phyloP scores from a whole-genome alignment of 2,888 invertebrate species.

The Aphodius granarius region DNA sequence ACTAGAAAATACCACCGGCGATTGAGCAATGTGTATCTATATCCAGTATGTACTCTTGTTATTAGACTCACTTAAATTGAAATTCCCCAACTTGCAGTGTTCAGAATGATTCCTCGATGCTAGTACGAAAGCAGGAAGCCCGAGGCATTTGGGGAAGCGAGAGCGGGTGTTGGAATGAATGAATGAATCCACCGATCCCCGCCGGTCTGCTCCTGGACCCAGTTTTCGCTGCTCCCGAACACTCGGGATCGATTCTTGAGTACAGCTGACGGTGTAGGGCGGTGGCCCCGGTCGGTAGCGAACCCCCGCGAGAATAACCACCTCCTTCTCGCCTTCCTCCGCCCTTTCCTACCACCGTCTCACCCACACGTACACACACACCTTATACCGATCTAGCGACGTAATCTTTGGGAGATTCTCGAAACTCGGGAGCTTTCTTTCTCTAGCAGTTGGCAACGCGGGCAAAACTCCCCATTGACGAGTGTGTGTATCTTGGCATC shows the following conservation, averaged over 20 bases:
- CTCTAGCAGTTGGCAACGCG: neutral
- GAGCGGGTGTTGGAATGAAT: neutral
- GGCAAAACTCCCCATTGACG: neutral
- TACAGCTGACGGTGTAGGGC: constrained; percentile 52
- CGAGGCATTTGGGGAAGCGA: constrained; percentile 1
- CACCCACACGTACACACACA: neutral
- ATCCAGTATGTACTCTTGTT: no score
- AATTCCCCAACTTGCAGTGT: no score
- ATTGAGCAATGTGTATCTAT: no score
- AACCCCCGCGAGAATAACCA: neutral
- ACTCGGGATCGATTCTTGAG: constrained; percentile 46
- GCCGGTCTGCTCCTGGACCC: constrained; percentile 44
- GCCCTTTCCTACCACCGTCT: neutral
- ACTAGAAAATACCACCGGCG: no score
- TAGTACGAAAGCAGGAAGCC: neutral
- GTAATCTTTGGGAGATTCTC: neutral
- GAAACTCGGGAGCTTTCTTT: neutral
- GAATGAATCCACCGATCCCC: neutral
- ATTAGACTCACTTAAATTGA: no score
- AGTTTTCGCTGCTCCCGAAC: constrained; percentile 44
- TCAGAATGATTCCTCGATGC: neutral
- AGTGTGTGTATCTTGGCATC: neutral
- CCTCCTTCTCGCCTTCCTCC: neutral
- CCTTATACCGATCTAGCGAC: neutral
- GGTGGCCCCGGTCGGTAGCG: constrained; percentile 43